phyloP scores from a whole-genome alignment of 2,797 vertebrate genomes.

The Acomys russatus region DNA sequence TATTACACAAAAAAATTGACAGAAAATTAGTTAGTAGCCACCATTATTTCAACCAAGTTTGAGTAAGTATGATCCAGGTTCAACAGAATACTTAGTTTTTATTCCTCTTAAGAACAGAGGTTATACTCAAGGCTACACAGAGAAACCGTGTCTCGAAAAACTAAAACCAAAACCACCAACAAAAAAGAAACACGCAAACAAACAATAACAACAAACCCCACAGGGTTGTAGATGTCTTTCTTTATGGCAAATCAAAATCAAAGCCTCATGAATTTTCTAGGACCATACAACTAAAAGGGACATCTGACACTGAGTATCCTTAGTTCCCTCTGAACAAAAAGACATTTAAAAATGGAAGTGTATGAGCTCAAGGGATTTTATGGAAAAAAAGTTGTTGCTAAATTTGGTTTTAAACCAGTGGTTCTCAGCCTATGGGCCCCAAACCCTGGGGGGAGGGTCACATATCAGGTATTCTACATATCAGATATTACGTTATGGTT shows the following conservation, averaged over 20 bases:
- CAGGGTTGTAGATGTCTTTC: too few species aligned
- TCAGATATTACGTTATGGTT: background rate
- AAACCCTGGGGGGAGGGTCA: background rate
- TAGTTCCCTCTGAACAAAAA: constrained; percentile 55
- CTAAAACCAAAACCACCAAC: too few species aligned
- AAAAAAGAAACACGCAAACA: too few species aligned
- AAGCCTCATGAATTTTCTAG: constrained; percentile 43
- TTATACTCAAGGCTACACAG: background rate
- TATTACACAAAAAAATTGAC: constrained; percentile 24
- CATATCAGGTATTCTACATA: background rate
- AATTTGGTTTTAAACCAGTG: background rate
- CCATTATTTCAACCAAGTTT: constrained; percentile 62
- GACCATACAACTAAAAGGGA: constrained; percentile 47
- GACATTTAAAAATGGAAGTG: constrained; percentile 20
- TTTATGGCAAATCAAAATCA: constrained; percentile 45
- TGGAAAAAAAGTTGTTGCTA: constrained; percentile 3
- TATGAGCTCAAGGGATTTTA: background rate
- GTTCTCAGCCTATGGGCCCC: background rate
- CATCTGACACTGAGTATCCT: background rate
- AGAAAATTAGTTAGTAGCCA: constrained; percentile 54
- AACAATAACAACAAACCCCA: too few species aligned
- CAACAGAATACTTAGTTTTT: constrained; percentile 66
- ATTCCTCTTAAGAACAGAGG: constrained; percentile 43
- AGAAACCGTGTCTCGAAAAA: too few species aligned
- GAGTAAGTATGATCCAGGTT: constrained; percentile 30